These are phyloP conservation scores for Athalia cordata DNA, from an alignment of 2,888 invertebrate genomes.

Conservation along the genomic window DNA sequence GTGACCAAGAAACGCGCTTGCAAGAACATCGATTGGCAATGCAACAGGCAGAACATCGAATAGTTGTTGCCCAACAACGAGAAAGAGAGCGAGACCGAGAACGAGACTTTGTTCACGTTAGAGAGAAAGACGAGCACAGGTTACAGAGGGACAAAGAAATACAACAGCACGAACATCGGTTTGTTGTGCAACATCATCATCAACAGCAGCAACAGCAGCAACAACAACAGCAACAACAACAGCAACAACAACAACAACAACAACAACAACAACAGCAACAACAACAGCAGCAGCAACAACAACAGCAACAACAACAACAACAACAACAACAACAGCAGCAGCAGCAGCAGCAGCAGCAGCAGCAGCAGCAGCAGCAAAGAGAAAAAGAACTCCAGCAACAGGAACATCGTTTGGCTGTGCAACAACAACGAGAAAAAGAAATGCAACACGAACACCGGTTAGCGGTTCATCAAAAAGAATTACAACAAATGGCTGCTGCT, in stretches of 20 bases:
- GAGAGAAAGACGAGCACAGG: conserved; percentile 66
- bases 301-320: conserved; percentile 65
- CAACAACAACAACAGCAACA: conserved; percentile 48
- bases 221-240: conserved; percentile 63
- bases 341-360: conserved; percentile 54
- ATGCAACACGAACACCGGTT: conserved; percentile 62
- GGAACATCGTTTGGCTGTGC: conserved; percentile 46
- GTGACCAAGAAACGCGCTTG: conserved; percentile 75
- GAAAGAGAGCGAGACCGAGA: conserved; percentile 66
- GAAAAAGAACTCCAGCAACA: conserved; percentile 55
- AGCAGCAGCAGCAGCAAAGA: conserved; percentile 50
- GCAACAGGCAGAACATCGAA: conserved; percentile 64
- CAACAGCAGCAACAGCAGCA: conserved; percentile 51
- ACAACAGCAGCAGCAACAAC: conserved; percentile 54
- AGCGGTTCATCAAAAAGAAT: conserved; percentile 66
- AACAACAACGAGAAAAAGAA: conserved; percentile 61
- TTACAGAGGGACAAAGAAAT: conserved; percentile 67
- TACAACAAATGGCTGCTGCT: conserved; percentile 62
- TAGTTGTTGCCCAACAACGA: conserved; percentile 66
- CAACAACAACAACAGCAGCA: conserved; percentile 62
- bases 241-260: conserved; percentile 56
- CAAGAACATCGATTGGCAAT: conserved; percentile 70
- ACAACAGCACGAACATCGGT: conserved; percentile 64
- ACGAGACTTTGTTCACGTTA: conserved; percentile 62
- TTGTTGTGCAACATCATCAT: conserved; percentile 56